Evolutionary conservation across 2,888 invertebrate genomes (phyloP), one percentile per base, ranked within the genome.

Genomic region (Chloromyia formosa): DNA sequence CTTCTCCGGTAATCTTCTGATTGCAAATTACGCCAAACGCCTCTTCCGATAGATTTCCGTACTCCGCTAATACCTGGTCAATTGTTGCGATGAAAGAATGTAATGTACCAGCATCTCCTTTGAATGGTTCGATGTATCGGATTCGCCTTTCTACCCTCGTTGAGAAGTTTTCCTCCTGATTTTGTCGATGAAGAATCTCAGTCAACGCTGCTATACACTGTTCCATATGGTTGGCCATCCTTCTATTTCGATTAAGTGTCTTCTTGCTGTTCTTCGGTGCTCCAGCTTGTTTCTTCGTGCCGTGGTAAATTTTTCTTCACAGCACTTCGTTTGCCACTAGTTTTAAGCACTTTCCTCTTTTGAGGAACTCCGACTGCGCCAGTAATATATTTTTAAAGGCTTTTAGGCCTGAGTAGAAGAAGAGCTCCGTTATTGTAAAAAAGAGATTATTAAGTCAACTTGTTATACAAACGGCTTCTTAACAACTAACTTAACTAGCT

Each of bases 311-410:
- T 61, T 61, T 22, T n/a, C 61, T 12, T 61, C 61, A 61, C 27
- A 35, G 14, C 20, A 61, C 61, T 27, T 35, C 61, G 35, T 61
- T 61, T 27, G n/a, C n/a, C 20, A 61, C 60, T 22, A 18, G 18
- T 60, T 0, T 22, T 22, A 7, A 20, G 22, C 60, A 60, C 18
- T 5, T 22, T 60, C 22, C 22, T 60, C 22, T 61, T 27, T 61
- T 61, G 18, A 61, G 60, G 60, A 60, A 60, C 9, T 22, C 60
- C 61, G 61, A 61, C 61, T 27, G 35, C 35, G 61, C 61, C 61
- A 61, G 14, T 61, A 61, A 61, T n/a, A n/a, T n/a, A n/a, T n/a
- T n/a, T n/a, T n/a, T n/a, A n/a, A n/a, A n/a, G n/a, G n/a, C n/a
- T n/a, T n/a, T n/a, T n/a, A n/a, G n/a, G n/a, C n/a, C n/a, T n/a